phyloP scores from a whole-genome alignment of 1,140 invertebrate species.

The Meloidogyne exigua region DNA sequence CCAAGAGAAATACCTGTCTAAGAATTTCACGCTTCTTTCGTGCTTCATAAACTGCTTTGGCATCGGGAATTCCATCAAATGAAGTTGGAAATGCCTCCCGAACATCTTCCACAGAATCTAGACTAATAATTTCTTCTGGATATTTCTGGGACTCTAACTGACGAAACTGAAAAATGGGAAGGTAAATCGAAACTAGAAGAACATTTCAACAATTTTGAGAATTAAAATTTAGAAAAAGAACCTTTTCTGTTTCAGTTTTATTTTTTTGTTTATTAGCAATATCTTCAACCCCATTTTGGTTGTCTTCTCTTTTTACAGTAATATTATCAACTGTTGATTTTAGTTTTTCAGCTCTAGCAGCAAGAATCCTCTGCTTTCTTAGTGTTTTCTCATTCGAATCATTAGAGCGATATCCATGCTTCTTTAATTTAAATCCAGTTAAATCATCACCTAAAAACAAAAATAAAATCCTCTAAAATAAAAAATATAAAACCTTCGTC shows the following conservation, averaged over 20 bases:
- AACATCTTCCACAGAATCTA: constrained; percentile 11
- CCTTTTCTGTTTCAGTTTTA: not conserved
- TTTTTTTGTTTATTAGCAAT: not conserved
- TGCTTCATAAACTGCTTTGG: constrained; percentile 52
- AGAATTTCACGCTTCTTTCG: constrained; percentile 44
- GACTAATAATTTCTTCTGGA: not conserved
- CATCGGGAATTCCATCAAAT: constrained; percentile 44
- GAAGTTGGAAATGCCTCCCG: constrained; percentile 35
- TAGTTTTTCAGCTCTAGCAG: not conserved
- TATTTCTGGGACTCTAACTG: not conserved
- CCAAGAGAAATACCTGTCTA: constrained; percentile 25
- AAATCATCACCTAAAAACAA: constrained; percentile 23
- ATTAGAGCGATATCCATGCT: not conserved
- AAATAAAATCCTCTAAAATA: not conserved
- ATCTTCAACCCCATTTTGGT: not conserved
- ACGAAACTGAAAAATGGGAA: not conserved
- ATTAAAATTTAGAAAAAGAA: not conserved
- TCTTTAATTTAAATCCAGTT: constrained; percentile 14
- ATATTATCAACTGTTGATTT: not conserved
- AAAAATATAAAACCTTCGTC: constrained; percentile 18
- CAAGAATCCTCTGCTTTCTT: constrained; percentile 1
- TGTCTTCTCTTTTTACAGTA: not conserved
- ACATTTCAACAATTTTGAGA: not conserved
- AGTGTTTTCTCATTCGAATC: constrained; percentile 10
- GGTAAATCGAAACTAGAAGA: not conserved